Conservation (phyloP, 2,113 vertebrate genomes). For the Brienomyrus longianalis region DNA sequence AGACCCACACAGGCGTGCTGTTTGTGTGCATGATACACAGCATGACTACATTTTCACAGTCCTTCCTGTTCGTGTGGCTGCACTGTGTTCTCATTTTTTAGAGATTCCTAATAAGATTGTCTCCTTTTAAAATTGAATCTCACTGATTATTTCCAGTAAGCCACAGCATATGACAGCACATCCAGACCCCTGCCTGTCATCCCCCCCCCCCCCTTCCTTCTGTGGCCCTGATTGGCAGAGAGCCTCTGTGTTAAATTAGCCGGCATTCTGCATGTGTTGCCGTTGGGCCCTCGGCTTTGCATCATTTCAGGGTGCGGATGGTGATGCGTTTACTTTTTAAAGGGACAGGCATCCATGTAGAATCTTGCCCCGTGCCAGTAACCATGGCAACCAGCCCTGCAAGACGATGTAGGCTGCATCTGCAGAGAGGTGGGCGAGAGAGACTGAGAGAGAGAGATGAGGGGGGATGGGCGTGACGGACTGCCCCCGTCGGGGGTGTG, state of each 20-base stretch:
- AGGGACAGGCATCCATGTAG: not conserved
- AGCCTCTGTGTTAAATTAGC: not conserved
- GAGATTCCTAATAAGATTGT: not conserved
- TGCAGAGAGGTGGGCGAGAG: constrained; percentile 46
- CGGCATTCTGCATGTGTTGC: not conserved
- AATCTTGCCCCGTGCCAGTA: constrained; percentile 53
- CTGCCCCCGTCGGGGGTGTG: constrained; percentile 60
- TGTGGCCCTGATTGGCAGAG: constrained; percentile 18
- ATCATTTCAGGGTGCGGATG: not conserved
- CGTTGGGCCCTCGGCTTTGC: not conserved
- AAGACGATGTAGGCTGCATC: constrained; percentile 56
- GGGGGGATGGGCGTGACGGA: constrained; percentile 42
- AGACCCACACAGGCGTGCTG: not conserved
- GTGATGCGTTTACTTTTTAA: not conserved
- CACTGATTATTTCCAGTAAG: not conserved
- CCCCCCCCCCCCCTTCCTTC: not conserved
- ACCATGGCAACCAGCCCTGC: constrained; percentile 74
- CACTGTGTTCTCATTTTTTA: not conserved
- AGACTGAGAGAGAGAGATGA: constrained; percentile 52
- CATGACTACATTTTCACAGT: not conserved
- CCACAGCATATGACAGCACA: not conserved
- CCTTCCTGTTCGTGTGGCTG: not conserved
- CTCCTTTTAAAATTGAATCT: not conserved
- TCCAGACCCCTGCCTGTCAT: not conserved
- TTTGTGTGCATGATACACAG: not conserved